Evolutionary conservation across 2,888 invertebrate species (phyloP).

Genomic region (Junonia oenone): DNA sequence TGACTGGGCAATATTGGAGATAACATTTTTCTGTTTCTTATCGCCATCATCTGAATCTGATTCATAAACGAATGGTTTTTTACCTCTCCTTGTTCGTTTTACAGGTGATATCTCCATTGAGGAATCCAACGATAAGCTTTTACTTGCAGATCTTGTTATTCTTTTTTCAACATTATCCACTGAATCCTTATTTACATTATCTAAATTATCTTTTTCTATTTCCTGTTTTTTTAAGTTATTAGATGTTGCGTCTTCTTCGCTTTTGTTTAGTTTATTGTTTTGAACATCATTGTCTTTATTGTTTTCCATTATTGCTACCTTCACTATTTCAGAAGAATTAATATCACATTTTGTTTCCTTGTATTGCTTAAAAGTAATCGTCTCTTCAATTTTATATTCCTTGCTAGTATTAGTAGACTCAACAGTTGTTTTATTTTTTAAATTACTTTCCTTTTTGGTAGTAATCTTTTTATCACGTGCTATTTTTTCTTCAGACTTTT

Average conservation of each 20-base stretch:
- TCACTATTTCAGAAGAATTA: neutral
- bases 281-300: neutral
- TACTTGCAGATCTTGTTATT: slow-evolving; percentile 45
- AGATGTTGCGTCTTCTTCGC: slow-evolving; percentile 13
- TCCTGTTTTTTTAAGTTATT: slow-evolving; percentile 21
- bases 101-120: slow-evolving; percentile 15
- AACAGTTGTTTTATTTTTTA: slow-evolving; percentile 4
- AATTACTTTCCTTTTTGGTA: neutral
- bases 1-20: neutral
- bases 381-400: neutral
- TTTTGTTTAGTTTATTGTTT: slow-evolving; percentile 1
- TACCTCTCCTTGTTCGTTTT: slow-evolving; percentile 37
- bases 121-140: slow-evolving; percentile 27
- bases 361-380: neutral
- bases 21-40: neutral
- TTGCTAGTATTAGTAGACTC: neutral
- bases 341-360: neutral
- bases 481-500: neutral
- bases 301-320: neutral
- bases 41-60: slow-evolving; percentile 46
- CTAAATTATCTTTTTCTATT: slow-evolving; percentile 17
- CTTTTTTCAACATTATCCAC: slow-evolving; percentile 28
- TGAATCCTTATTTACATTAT: slow-evolving; percentile 14
- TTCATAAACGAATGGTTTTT: slow-evolving; percentile 42
- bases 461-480: neutral